Evolutionary conservation across 2,888 invertebrate species (phyloP), one percentile per base, ranked within the genome.

Genomic region (Macrosoma leucophasiata): DNA sequence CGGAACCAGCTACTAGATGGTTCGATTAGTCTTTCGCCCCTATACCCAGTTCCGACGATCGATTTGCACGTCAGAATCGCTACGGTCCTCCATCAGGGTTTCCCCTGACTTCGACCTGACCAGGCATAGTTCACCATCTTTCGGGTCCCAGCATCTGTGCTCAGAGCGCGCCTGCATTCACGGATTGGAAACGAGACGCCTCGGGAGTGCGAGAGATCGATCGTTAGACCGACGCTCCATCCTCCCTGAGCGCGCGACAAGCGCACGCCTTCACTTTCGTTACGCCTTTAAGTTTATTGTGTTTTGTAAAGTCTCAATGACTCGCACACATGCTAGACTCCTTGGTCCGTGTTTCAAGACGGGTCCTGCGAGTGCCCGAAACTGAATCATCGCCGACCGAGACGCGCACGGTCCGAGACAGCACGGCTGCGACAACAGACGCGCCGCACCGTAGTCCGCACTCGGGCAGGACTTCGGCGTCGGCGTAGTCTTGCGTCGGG

Each of bases 51-150:
- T 90, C 87, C 74, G 87, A 89, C 87, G 89, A 90, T 89, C 89
- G 89, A 90, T 90, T 90, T 90, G 89, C 89, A 90, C 89, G 88
- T 90, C 89, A 90, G 89, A n/a, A n/a, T n/a, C n/a, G n/a, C n/a
- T n/a, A n/a, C n/a, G n/a, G n/a, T n/a, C n/a, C n/a, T n/a, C n/a
- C n/a, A n/a, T n/a, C n/a, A n/a, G n/a, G n/a, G n/a, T n/a, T n/a
- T n/a, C n/a, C n/a, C n/a, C n/a, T n/a, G n/a, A n/a, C n/a, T n/a
- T n/a, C n/a, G n/a, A n/a, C n/a, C n/a, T n/a, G n/a, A n/a, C n/a
- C n/a, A n/a, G n/a, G n/a, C n/a, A n/a, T n/a, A n/a, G 88, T 88
- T 89, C 89, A 89, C 88, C 87, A 89, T 89, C 88, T 88, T 89
- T 46, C 88, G 88, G 88, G 88, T 89, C 86, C 86, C 88, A 89